Evolutionary conservation across 2,888 invertebrate species (phyloP).

Genomic region (Drepana falcataria): DNA sequence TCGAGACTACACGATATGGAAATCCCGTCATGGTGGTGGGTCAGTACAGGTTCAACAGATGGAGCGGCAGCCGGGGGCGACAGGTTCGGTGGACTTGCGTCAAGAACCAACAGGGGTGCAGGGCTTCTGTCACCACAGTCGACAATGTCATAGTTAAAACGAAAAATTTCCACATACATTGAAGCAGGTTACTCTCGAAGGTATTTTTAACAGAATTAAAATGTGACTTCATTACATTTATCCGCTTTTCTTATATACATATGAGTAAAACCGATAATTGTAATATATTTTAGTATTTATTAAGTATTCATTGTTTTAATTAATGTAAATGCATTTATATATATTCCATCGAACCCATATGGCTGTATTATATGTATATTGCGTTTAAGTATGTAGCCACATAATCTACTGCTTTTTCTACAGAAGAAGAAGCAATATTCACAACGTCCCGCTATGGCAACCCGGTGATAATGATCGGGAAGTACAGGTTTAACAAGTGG

Average conservation of each 20-base stretch:
- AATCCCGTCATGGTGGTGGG: slow-evolving; percentile 16
- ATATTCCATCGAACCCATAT: no score
- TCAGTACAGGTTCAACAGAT: slow-evolving; percentile 30
- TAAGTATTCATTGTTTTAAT: no score
- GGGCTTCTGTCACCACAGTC: slow-evolving; percentile 35
- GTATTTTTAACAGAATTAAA: no score
- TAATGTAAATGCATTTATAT: no score
- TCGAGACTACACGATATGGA: background rate
- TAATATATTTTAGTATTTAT: no score
- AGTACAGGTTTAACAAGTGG: slow-evolving; percentile 29
- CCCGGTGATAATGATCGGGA: slow-evolving; percentile 29
- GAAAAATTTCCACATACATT: slow-evolving; percentile 32
- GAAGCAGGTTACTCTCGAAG: slow-evolving; percentile 2
- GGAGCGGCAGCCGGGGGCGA: slow-evolving; percentile 25
- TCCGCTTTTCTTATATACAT: no score
- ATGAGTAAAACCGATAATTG: no score
- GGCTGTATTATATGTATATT: no score
- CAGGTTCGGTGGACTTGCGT: slow-evolving; percentile 35
- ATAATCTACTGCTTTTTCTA: background rate
- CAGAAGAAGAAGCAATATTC: slow-evolving; percentile 13
- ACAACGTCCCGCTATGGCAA: slow-evolving; percentile 36
- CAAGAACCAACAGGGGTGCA: slow-evolving; percentile 30
- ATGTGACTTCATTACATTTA: no score
- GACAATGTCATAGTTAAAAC: slow-evolving; percentile 29
- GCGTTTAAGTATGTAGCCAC: no score